Base-by-base conservation (phyloP, 1,140 invertebrate species). In the Drosophila nebulosa region DNA sequence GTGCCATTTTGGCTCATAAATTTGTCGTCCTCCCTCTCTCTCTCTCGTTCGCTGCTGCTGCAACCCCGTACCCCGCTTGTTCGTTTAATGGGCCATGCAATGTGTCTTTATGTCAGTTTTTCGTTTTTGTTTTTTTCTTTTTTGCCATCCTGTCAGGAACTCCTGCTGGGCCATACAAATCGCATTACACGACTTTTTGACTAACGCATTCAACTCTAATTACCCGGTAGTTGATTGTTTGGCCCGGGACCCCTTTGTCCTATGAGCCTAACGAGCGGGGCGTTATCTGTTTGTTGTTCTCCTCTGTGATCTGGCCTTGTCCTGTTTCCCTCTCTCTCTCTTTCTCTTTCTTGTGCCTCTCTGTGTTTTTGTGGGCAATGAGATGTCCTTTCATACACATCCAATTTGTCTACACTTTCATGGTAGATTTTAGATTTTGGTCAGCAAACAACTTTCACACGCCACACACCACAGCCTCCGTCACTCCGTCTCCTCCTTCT, bases 181-280 rank as follows among this genome's bases (percentile, higher is more conserved):
- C 83, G 83, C 79, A 86, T 86, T 88, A 86, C 83, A 88, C 74
- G 83, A 86, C 83, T 86, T 88, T 85, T 86, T 77, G 83, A 86
- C 83, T 86, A 59, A 27, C 42, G 65, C 83, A 85, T 85, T 85
- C 83, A 81, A 78, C 81, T 85, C 83, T 85, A 85, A 85, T 85
- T 85, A 85, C 81, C 78, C 81, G 81, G 81, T 85, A 85, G 81
- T 86, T 74, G 81, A 75, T 85, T 85, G 74, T 78, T 61, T 73
- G 50, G 61, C 46, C 58, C 59, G 50, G 65, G 52, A n/a, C 30
- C 36, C 30, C 65, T 64, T 78, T 86, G 63, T 65, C 57, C 55
- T 42, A 14, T 52, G 52, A 57, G 39, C 59, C 69, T 67, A 42
- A 73, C 70, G 50, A 69, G 60, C 63, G 66, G 83, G 81, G 81